phyloP scores from a whole-genome alignment of 1,140 invertebrate genomes.

The Hesperophylax magnus region DNA sequence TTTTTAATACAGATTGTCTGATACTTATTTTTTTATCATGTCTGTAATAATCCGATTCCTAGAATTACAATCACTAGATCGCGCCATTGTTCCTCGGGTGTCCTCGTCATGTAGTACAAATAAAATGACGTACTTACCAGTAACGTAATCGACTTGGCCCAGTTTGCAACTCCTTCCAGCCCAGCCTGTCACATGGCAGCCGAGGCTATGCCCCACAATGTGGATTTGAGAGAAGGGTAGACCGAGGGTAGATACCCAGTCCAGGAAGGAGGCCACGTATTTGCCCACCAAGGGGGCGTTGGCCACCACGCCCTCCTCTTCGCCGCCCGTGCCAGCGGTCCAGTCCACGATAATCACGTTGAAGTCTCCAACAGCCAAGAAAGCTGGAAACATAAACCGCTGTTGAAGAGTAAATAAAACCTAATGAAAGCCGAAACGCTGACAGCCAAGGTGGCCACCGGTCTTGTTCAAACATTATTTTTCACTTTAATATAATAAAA shows the following conservation, averaged over 20 bases:
- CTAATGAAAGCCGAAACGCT: neutral
- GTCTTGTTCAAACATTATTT: too few relatives aligned
- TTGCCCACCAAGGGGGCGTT: constrained; percentile 62
- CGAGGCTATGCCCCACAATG: constrained; percentile 89
- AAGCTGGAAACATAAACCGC: too few relatives aligned
- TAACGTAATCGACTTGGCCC: constrained; percentile 39
- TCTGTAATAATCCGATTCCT: too few relatives aligned
- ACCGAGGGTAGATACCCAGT: constrained; percentile 55
- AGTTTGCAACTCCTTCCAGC: constrained; percentile 65
- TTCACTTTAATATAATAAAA: too few relatives aligned
- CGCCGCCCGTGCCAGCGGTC: constrained; percentile 24
- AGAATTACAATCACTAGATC: too few relatives aligned
- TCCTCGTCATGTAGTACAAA: too few relatives aligned
- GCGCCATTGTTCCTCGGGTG: too few relatives aligned
- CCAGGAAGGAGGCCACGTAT: constrained; percentile 67
- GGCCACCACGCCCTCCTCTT: constrained; percentile 62
- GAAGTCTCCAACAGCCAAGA: constrained; percentile 60
- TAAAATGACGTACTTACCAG: too few relatives aligned
- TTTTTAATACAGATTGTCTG: neutral
- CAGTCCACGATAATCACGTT: constrained; percentile 55
- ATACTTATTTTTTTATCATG: too few relatives aligned
- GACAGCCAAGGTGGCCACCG: too few relatives aligned
- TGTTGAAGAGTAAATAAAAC: too few relatives aligned
- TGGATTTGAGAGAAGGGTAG: constrained; percentile 75
- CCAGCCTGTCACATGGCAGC: constrained; percentile 92